phyloP scores from a whole-genome alignment of 2,797 vertebrate species.

The Danionella dracula region DNA sequence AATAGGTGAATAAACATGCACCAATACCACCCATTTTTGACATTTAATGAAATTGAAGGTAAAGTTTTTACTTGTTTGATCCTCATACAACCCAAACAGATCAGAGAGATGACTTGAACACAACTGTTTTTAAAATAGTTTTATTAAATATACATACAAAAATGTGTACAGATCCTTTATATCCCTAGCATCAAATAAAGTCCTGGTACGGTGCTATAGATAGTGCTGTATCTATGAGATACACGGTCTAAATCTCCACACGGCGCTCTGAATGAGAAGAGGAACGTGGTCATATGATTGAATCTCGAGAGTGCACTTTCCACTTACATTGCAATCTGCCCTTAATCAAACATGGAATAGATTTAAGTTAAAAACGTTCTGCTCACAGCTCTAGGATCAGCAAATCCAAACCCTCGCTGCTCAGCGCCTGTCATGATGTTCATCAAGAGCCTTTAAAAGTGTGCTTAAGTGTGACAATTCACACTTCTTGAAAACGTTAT shows the following conservation, averaged over 20 bases:
- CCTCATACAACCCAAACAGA: no score
- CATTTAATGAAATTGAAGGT: no score
- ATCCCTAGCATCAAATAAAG: constrained; percentile 86
- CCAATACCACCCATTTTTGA: no score
- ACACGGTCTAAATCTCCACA: constrained; percentile 89
- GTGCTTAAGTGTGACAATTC: no score
- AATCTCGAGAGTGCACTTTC: constrained; percentile 81
- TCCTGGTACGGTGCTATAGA: constrained; percentile 76
- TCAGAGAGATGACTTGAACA: no score
- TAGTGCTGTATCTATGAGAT: constrained; percentile 97
- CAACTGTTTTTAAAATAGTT: constrained; percentile 50
- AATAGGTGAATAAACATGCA: no score
- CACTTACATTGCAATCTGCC: constrained; percentile 95
- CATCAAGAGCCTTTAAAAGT: no score
- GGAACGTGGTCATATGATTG: constrained; percentile 91
- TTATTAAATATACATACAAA: constrained; percentile 98
- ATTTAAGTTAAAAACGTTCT: constrained; percentile 70
- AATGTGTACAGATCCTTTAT: constrained; percentile 82
- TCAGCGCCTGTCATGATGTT: no score
- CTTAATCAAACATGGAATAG: constrained; percentile 72
- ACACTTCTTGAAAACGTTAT: no score
- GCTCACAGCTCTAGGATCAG: constrained; percentile 70
- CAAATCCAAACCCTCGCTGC: no score
- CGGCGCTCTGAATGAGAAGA: constrained; percentile 78
- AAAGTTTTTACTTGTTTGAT: no score